Percentiles rank a stretch among this genome's conserved stretches.
These are phyloP conservation scores for Apostichopus parvimensis DNA, from an alignment of 35 echinoderm and acorn worm species.

Conservation along the genomic window DNA sequence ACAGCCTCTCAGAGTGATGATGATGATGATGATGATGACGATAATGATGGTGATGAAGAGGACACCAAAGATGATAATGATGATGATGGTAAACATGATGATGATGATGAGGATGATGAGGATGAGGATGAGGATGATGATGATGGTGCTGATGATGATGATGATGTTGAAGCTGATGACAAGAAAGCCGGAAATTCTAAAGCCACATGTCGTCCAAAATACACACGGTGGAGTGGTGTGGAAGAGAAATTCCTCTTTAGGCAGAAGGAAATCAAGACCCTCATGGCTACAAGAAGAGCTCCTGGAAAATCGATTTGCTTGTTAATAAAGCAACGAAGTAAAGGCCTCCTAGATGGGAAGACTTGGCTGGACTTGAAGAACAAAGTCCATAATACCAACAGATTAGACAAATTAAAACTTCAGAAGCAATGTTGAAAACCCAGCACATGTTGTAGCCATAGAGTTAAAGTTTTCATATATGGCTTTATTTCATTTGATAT, in stretches of 20 bases:
- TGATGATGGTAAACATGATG: too few species aligned
- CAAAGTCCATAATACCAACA: constrained; percentile 59
- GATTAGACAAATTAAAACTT: neutral
- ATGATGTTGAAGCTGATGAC: too few species aligned
- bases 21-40: neutral
- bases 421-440: neutral
- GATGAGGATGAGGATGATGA: too few species aligned
- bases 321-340: neutral
- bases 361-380: constrained; percentile 42
- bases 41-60: neutral
- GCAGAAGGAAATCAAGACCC: neutral
- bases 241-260: neutral
- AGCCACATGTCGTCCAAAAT: neutral
- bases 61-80: neutral
- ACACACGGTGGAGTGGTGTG: neutral
- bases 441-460: too few species aligned
- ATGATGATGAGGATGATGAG: too few species aligned
- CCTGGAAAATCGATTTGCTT: constrained; percentile 5
- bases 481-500: too few species aligned
- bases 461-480: too few species aligned
- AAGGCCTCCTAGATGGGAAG: constrained; percentile 13
- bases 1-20: neutral
- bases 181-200: neutral
- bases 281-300: neutral
- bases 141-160: too few species aligned